A percentile compares a stretch with the other conserved stretches of the same genome.
These are phyloP conservation scores for Asarcornis scutulata DNA, from an alignment of 2,113 vertebrate genomes.

Conservation along the genomic window DNA sequence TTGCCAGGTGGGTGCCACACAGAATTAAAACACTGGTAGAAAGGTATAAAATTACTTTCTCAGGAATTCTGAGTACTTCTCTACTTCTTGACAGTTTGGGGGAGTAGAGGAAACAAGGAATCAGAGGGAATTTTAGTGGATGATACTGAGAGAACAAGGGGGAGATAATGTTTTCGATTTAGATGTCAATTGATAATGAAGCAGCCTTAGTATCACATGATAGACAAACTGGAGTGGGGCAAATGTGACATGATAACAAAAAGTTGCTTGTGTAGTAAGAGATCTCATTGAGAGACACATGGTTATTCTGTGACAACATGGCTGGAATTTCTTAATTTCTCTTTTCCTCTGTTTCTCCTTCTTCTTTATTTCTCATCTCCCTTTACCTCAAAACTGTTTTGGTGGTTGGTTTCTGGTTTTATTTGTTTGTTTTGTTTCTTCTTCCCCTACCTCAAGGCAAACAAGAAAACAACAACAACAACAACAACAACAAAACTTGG, in stretches of 20 bases:
- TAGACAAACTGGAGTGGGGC: background rate
- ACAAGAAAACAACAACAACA: background rate
- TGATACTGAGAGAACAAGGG: rapidly evolving
- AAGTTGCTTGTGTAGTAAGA: background rate
- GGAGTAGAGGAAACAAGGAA: background rate
- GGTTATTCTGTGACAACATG: background rate
- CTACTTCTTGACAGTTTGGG: background rate
- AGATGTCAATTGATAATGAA: rapidly evolving
- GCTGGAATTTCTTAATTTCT: background rate
- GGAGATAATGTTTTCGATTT: background rate
- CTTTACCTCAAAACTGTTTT: background rate
- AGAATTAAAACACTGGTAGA: background rate
- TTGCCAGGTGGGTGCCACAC: rapidly evolving
- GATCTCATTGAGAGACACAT: background rate
- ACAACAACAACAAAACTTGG: background rate
- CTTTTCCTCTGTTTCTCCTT: background rate
- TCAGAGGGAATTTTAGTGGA: background rate
- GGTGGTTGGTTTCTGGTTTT: background rate
- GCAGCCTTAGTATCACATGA: background rate
- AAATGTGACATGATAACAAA: background rate
- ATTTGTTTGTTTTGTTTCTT: background rate
- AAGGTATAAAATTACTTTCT: background rate
- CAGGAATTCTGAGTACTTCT: background rate
- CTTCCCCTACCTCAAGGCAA: background rate
- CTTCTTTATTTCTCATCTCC: background rate